Conservation (phyloP, 2,888 invertebrate genomes). For the Crossocerus cetratus region DNA sequence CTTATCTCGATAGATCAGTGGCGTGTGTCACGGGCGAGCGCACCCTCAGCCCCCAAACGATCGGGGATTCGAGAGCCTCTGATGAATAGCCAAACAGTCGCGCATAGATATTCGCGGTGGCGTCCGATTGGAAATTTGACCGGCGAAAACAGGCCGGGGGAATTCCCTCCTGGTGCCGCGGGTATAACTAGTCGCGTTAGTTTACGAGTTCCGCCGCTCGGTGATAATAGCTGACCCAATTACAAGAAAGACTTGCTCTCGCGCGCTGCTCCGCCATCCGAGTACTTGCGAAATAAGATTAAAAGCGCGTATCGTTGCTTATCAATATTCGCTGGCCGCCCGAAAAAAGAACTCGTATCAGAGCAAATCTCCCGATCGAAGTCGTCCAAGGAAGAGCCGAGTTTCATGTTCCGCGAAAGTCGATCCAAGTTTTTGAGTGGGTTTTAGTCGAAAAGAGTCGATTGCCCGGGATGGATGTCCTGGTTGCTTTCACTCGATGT, state of each 20-base stretch:
- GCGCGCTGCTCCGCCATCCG: background rate
- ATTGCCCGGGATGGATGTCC: constrained; percentile 24
- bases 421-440: background rate
- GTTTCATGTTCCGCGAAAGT: background rate
- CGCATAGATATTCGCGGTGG: no score
- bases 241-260: constrained; percentile 40
- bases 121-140: no score
- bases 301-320: constrained; percentile 25
- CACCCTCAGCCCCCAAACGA: background rate
- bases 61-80: no score
- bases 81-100: no score
- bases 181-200: background rate
- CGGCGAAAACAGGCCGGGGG: no score
- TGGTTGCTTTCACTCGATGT: constrained; percentile 49
- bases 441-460: constrained; percentile 24
- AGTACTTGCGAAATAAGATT: constrained; percentile 39
- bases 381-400: background rate
- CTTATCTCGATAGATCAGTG: constrained; percentile 31
- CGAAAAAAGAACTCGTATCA: no score
- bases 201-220: constrained; percentile 30
- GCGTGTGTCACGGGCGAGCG: constrained; percentile 12
- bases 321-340: constrained; percentile 23
- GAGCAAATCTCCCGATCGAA: no score
- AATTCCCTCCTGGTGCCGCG: no score
- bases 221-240: constrained; percentile 57